Conservation (phyloP, 2,797 vertebrate genomes). For the Tarsius wallacei region DNA sequence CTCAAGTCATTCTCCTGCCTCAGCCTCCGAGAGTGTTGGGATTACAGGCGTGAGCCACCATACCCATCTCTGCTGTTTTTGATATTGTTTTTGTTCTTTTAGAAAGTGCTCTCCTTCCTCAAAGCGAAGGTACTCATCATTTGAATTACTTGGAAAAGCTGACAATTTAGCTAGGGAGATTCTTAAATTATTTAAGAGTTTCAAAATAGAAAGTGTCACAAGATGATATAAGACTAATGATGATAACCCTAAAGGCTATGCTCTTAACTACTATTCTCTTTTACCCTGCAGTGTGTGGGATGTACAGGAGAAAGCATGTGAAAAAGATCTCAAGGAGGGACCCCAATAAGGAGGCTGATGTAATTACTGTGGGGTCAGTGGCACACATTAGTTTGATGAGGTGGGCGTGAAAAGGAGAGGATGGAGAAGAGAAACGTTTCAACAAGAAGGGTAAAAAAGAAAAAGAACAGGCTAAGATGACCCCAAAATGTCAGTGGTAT, state of each 20-base stretch:
- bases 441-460: conserved; percentile 33
- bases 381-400: neutral
- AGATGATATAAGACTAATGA: neutral
- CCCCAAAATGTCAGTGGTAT: neutral
- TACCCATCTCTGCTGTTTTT: neutral
- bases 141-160: conserved; percentile 35
- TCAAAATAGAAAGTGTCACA: conserved; percentile 51
- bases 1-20: neutral
- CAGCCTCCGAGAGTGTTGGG: neutral
- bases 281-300: neutral
- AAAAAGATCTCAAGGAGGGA: neutral
- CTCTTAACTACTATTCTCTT: neutral
- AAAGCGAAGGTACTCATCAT: conserved; percentile 4
- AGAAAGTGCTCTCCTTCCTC: conserved; percentile 35
- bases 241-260: neutral
- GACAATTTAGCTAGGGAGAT: neutral
- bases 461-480: neutral
- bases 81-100: conserved; percentile 38
- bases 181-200: conserved; percentile 56
- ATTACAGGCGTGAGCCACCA: neutral
- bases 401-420: conserved; percentile 40
- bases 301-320: neutral
- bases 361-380: neutral
- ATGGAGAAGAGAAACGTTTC: conserved; percentile 34
- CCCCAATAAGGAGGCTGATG: neutral